Conservation (phyloP, 2,797 vertebrate genomes). For the Brachymystax lenok region DNA sequence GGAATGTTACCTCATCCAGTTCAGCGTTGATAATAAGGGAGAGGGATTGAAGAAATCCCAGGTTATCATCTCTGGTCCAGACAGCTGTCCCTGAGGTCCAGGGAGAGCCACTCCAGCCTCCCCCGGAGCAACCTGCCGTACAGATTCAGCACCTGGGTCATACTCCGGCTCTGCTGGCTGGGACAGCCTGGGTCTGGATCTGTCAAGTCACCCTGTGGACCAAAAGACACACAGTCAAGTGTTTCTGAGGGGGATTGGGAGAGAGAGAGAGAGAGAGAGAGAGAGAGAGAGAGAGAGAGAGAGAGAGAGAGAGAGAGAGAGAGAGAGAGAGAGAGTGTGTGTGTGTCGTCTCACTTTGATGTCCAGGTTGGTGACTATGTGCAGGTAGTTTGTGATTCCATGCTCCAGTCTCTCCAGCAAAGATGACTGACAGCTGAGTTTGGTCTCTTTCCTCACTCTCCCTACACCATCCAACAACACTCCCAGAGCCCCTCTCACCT, state of each 20-base stretch:
- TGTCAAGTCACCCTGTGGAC: slow-evolving; percentile 28
- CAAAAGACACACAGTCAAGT: neutral
- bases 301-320: neutral
- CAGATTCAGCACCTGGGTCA: slow-evolving; percentile 23
- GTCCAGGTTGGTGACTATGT: slow-evolving; percentile 34
- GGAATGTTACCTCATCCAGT: neutral
- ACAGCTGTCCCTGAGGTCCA: slow-evolving; percentile 33
- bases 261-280: neutral
- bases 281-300: neutral
- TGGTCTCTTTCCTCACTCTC: neutral
- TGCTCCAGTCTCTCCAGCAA: slow-evolving; percentile 36
- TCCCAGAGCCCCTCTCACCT: slow-evolving; percentile 46
- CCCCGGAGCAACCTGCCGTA: slow-evolving; percentile 34
- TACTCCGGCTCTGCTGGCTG: slow-evolving; percentile 18
- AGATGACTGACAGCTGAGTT: slow-evolving; percentile 32
- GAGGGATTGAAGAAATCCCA: neutral
- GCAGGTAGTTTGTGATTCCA: slow-evolving; percentile 36
- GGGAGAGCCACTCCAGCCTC: slow-evolving; percentile 44
- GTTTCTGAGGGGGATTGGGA: neutral
- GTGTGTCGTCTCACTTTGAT: slow-evolving; percentile 44
- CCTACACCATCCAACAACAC: slow-evolving; percentile 28
- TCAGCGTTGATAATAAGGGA: neutral
- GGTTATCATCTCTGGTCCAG: slow-evolving; percentile 10
- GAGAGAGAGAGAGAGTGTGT: neutral
- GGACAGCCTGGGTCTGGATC: neutral